These are phyloP conservation scores for Lepidurus couesii DNA, from an alignment of 1,140 invertebrate species.

Conservation along the genomic window DNA sequence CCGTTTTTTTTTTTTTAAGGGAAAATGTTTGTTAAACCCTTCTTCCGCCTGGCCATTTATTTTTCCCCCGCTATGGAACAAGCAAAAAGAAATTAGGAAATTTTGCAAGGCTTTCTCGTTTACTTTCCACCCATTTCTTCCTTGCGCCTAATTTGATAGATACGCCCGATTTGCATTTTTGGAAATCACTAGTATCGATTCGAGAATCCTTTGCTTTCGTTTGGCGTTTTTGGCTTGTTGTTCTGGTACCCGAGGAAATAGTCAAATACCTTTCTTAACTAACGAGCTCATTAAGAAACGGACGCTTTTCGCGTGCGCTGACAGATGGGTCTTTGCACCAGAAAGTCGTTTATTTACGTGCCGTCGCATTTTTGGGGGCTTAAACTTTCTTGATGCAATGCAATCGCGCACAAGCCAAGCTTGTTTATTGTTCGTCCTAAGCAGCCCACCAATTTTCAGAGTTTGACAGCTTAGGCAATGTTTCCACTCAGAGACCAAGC, in stretches of 20 bases:
- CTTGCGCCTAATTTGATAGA: not conserved
- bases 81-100: too few species aligned
- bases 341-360: not conserved
- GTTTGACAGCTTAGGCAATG: too few species aligned
- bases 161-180: not conserved
- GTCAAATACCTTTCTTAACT: not conserved
- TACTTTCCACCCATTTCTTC: slow-evolving; percentile 7
- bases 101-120: too few species aligned
- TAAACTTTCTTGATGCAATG: not conserved
- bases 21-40: not conserved
- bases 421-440: too few species aligned
- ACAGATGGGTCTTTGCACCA: not conserved
- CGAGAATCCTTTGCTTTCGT: not conserved
- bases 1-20: not conserved
- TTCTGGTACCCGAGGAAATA: too few species aligned
- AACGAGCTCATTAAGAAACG: not conserved
- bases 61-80: not conserved
- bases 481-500: too few species aligned
- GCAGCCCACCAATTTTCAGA: too few species aligned
- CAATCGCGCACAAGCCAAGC: not conserved
- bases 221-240: not conserved
- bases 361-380: not conserved
- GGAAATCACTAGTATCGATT: not conserved
- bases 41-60: not conserved
- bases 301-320: slow-evolving; percentile 9